These are phyloP conservation scores for Scomber scombrus DNA, from an alignment of 2,113 vertebrate species.

Conservation along the genomic window DNA sequence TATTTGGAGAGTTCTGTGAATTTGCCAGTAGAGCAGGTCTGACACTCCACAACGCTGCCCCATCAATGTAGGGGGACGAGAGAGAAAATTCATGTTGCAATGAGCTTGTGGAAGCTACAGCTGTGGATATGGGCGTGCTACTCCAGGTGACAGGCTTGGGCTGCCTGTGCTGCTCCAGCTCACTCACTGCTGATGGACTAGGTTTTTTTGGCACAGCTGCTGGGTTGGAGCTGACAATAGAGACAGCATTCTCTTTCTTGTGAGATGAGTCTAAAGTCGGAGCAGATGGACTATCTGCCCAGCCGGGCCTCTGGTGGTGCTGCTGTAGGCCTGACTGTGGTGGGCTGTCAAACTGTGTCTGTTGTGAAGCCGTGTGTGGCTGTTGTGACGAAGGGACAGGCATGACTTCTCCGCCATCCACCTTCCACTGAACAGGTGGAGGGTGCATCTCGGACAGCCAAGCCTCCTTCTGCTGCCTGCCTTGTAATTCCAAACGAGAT, in stretches of 20 bases:
- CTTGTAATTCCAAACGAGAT: slow-evolving; percentile 54
- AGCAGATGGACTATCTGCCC: slow-evolving; percentile 53
- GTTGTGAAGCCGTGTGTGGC: slow-evolving; percentile 41
- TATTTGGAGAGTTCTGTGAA: slow-evolving; percentile 63
- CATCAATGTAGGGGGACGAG: slow-evolving; percentile 60
- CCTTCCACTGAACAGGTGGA: slow-evolving; percentile 74
- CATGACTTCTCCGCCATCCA: slow-evolving; percentile 72
- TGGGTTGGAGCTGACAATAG: slow-evolving; percentile 35
- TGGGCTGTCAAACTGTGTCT: slow-evolving; percentile 57
- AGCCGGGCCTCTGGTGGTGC: slow-evolving; percentile 64
- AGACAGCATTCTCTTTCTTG: slow-evolving; percentile 47
- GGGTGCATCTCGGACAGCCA: slow-evolving; percentile 50
- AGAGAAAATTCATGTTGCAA: slow-evolving; percentile 52
- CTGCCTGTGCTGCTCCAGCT: slow-evolving; percentile 64
- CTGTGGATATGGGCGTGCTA: slow-evolving; percentile 51
- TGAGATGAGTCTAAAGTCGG: slow-evolving; percentile 54
- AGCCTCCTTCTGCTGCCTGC: slow-evolving; percentile 51
- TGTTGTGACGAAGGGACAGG: slow-evolving; percentile 55
- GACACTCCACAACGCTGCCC: slow-evolving; percentile 74
- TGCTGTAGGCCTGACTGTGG: slow-evolving; percentile 55
- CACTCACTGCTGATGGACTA: slow-evolving; percentile 48
- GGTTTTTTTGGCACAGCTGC: slow-evolving; percentile 50
- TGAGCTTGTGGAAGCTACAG: slow-evolving; percentile 62
- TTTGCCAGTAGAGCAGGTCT: slow-evolving; percentile 51
- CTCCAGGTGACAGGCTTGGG: slow-evolving; percentile 62